These are phyloP conservation scores for Zonotrichia albicollis DNA, from an alignment of 2,797 vertebrate genomes.

Conservation along the genomic window DNA sequence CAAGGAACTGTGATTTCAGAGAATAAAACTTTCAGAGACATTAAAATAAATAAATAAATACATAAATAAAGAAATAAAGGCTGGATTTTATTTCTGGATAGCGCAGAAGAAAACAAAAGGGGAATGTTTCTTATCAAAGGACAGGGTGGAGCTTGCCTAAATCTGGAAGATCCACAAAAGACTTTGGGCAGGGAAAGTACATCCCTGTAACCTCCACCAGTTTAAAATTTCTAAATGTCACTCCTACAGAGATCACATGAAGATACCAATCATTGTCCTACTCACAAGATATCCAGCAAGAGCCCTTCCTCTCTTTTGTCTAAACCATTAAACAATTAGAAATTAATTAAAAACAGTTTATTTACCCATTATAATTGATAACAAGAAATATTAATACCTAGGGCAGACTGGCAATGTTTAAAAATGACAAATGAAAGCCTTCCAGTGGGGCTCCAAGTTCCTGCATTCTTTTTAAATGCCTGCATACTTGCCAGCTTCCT, in stretches of 20 bases:
- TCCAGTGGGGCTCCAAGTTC: background rate
- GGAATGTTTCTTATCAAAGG: background rate
- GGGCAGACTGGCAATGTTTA: background rate
- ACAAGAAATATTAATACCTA: background rate
- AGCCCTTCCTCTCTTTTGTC: background rate
- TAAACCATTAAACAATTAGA: background rate
- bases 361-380: background rate
- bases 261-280: background rate
- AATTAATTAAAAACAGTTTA: background rate
- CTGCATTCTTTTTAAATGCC: constrained; percentile 11
- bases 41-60: background rate
- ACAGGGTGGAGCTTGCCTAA: background rate
- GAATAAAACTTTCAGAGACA: background rate
- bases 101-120: background rate
- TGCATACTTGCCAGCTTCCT: constrained; percentile 3
- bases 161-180: background rate
- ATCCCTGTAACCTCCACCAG: background rate
- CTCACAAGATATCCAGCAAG: background rate
- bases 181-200: background rate
- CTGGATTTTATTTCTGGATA: background rate
- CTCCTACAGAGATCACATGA: background rate
- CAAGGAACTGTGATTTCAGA: background rate
- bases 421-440: background rate
- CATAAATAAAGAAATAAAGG: background rate
- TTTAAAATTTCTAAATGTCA: background rate